A percentile compares a stretch with the other conserved stretches of the same genome.
Conservation (phyloP, 2,797 vertebrate genomes). For the Natrix natrix region DNA sequence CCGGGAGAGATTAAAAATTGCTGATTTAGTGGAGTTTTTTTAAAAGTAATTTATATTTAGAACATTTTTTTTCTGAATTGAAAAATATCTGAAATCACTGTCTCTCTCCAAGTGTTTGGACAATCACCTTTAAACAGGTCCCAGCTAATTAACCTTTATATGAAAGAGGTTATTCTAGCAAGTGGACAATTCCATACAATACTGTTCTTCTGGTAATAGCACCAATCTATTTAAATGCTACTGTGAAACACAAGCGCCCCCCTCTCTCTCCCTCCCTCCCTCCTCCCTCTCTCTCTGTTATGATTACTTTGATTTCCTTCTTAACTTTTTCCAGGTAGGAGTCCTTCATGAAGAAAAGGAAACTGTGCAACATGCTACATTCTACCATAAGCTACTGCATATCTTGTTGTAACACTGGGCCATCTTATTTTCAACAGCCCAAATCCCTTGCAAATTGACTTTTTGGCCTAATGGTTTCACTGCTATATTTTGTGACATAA, state of each 20-base stretch:
- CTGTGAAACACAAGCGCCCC: neutral
- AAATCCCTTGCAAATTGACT: neutral
- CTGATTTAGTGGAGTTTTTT: no score
- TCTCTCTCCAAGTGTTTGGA: neutral
- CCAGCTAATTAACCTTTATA: neutral
- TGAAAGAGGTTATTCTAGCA: neutral
- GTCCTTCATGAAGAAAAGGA: no score
- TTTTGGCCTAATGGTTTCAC: neutral
- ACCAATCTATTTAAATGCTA: neutral
- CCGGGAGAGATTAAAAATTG: neutral
- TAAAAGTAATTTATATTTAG: neutral
- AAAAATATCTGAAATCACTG: neutral
- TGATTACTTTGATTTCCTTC: neutral
- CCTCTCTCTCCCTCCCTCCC: no score
- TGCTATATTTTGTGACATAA: neutral
- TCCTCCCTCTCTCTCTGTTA: neutral
- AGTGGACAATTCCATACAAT: neutral
- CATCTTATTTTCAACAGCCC: neutral
- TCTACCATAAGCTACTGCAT: neutral
- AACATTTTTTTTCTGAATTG: neutral
- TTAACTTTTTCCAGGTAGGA: neutral
- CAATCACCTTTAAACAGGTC: neutral
- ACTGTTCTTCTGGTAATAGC: neutral
- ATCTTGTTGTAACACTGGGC: neutral
- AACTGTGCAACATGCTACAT: neutral